Evolutionary conservation across 1,140 invertebrate genomes (phyloP), one percentile per base, ranked within the genome.

Genomic region (Pristionchus pacificus): DNA sequence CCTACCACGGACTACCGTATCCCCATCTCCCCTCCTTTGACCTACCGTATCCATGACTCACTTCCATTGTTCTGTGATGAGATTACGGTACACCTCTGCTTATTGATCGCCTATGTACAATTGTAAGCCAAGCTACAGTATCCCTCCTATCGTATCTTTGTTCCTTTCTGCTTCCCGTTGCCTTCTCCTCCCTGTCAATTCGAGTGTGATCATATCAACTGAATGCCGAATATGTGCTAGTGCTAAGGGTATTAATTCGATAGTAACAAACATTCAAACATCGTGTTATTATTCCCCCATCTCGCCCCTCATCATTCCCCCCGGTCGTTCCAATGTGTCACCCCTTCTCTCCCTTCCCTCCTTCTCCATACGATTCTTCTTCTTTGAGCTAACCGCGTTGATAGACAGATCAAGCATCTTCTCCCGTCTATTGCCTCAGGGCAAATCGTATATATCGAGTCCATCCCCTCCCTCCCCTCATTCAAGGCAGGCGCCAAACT

Each of bases 61-160:
- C 2, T n/a, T 59, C 33, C 33, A 58, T n/a, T 65, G 63, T 27
- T n/a, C 55, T 65, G 63, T 32, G 28, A 28, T 65, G 63, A 65
- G 6, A 30, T 65, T 6, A 38, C 25, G 29, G 29, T 29, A 24
- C 25, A 30, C 55, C 31, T 65, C 55, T 65, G 55, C 55, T 65
- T 38, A 30, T n/a, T n/a, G n/a, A n/a, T n/a, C n/a, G n/a, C n/a
- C n/a, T n/a, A n/a, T n/a, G n/a, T n/a, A n/a, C n/a, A n/a, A n/a
- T n/a, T n/a, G n/a, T n/a, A n/a, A n/a, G n/a, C 38, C 38, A 49
- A 6, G 6, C 38, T 49, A 49, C 19, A 19, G 6, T 10, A 6
- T 49, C 19, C 6, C 19, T 49, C 38, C 38, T 10, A 49, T 49
- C 38, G 19, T 6, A 49, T 6, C 6, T 49, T 49, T 6, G 6